Evolutionary conservation across 1,140 invertebrate species (phyloP), one percentile per base, ranked within the genome.

Genomic region (Rhynchophorus ferrugineus): DNA sequence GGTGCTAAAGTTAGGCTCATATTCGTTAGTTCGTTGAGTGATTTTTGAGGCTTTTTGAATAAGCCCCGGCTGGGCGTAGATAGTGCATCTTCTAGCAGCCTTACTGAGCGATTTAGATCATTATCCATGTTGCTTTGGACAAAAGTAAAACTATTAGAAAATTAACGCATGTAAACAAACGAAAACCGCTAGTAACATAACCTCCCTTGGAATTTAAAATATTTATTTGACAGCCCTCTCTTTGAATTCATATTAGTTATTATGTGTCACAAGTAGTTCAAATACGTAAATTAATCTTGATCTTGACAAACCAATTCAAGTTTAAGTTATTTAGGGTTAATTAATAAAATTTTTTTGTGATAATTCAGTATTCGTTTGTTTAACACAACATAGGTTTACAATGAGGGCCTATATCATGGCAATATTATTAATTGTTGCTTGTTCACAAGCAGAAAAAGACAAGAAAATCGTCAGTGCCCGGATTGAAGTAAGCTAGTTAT

Each of bases 61-160:
- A 67, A 14, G 33, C 63, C 63, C 41, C 57, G 49, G 7, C 61
- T 54, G 9, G 60, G 47, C 16, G 60, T 20, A 16, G 51, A 56
- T 39, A 67, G 36, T 8, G 65, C 64, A 52, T 69, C 63, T 51
- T 69, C 68, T 29, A 69, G 57, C 7, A 68, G 47, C 14, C 66
- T 58, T 1, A 68, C 51, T 8, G 66, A 69, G 18, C 62, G 56
- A 44, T 63, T 60, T 41, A 69, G 60, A 57, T 69, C 61, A 43
- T 56, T 60, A 52, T 68, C 64, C 67, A 69, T 69, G 37, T 6
- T 38, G 5, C 13, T 5, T 38, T 5, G 37, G 37, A 13, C 37
- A 6, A 34, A 34, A 8, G 33, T 13, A 7, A 38, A 14, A 38
- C 5, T 38, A 14, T 38, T 13, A 14, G 5, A 14, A 14, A 14